Conservation (phyloP, 2,113 vertebrate species). For the Abramis brama region DNA sequence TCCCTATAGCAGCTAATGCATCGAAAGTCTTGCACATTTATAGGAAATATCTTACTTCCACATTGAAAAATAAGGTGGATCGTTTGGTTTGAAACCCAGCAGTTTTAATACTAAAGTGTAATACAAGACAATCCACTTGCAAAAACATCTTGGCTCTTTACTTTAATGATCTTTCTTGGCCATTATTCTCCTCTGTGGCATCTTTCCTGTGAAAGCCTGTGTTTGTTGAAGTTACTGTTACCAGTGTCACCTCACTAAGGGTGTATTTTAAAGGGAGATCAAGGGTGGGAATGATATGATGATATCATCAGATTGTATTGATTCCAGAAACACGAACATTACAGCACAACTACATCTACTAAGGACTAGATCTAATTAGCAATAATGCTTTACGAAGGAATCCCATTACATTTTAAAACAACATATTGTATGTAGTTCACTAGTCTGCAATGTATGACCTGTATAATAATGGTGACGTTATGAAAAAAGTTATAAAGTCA, state of each 20-base stretch:
- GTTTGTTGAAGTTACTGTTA: conserved; percentile 41
- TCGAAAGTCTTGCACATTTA: not conserved
- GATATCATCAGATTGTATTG: not conserved
- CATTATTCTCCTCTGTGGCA: not conserved
- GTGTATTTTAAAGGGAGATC: not conserved
- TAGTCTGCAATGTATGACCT: not conserved
- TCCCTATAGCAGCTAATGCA: not conserved
- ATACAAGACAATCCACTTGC: not conserved
- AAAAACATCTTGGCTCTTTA: not conserved
- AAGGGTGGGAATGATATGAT: conserved; percentile 8
- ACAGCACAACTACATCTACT: not conserved
- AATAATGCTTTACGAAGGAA: not conserved
- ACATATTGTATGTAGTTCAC: not conserved
- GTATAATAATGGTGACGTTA: not conserved
- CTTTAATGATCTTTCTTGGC: not conserved
- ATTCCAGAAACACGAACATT: not conserved
- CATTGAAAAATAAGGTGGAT: not conserved
- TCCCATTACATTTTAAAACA: not conserved
- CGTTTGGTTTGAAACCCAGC: not conserved
- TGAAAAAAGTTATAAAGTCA: not conserved
- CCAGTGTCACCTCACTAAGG: conserved; percentile 35
- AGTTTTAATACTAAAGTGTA: not conserved
- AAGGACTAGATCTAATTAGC: not conserved
- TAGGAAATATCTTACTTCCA: not conserved
- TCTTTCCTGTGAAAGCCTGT: not conserved